Evolutionary conservation across 2,888 invertebrate genomes (phyloP).

Genomic region (Drosophila seclusa): DNA sequence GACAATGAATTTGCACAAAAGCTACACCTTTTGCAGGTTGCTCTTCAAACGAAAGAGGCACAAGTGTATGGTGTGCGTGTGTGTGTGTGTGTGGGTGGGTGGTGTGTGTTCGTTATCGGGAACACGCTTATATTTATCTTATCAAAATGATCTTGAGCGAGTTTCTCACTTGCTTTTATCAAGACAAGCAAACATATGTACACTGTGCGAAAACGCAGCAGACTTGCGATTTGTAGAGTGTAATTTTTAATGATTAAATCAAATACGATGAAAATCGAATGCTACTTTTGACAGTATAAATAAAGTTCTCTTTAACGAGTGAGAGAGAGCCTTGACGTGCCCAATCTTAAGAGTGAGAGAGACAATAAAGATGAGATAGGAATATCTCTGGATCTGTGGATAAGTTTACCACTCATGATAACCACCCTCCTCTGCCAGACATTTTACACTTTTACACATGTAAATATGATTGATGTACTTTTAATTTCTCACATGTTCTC

Average conservation of each 20-base stretch:
- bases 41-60: background rate
- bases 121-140: slow-evolving; percentile 64
- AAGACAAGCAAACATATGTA: background rate
- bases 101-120: slow-evolving; percentile 32
- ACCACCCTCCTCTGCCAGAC: background rate
- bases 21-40: background rate
- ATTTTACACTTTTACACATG: background rate
- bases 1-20: slow-evolving; percentile 62
- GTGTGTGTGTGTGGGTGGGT: background rate
- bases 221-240: background rate
- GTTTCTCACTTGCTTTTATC: slow-evolving; percentile 16
- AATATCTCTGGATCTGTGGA: background rate
- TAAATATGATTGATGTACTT: background rate
- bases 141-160: slow-evolving; percentile 74
- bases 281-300: background rate
- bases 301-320: background rate
- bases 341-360: background rate
- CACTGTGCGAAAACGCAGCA: slow-evolving; percentile 42
- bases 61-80: background rate
- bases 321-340: background rate
- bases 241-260: background rate
- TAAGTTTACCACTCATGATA: background rate
- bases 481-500: background rate
- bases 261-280: background rate
- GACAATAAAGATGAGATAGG: background rate